Evolutionary conservation across 2,888 invertebrate genomes (phyloP), one percentile per base, ranked within the genome.

Genomic region (Sminthurides aquaticus): DNA sequence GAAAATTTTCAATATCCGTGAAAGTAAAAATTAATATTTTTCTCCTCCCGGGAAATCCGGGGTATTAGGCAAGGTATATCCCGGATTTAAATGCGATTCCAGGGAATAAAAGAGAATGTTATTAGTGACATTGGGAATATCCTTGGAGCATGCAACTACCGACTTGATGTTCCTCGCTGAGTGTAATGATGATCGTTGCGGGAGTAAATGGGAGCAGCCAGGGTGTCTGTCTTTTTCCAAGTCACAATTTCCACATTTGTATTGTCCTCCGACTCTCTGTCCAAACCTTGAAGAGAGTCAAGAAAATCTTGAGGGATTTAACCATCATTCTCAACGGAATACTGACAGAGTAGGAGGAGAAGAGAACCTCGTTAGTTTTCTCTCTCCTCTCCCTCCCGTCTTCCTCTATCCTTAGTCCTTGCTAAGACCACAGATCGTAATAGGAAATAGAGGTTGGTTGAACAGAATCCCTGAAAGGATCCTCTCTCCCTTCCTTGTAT

Each of bases 261-360:
- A 20, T 52, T 22, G 52, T 52, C 52, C 52, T 52, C 43, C 43
- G 5, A 34, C 43, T 15, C 15, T 15, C 5, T 34, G 43, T 15
- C 43, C 5, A 34, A 34, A 34, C 8, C 5, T 15, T 34, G 43
- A 34, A 34, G 43, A 34, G 52, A 22, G 22, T 5, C 5, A 52
- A 52, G 20, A 22, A 52, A 52, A 52, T 52, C 52, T 52, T 52
- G 52, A 52, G 52, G 52, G 52, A 52, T 52, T 52, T 52, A 34
- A 34, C 8, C 43, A 34, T 34, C 43, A 34, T 34, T 34, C 15
- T 34, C 43, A 5, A 34, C 43, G 43, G 43, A 15, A 15, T 34
- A 34, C 8, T 5, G 5, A 34, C 15, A 15, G 43, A 15, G 43
- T 5, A 34, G 43, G 43, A 34, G 43, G 43, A 34, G 43, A 15